Evolutionary conservation across 2,888 invertebrate species (phyloP).

Genomic region (Pegoplata infirma): DNA sequence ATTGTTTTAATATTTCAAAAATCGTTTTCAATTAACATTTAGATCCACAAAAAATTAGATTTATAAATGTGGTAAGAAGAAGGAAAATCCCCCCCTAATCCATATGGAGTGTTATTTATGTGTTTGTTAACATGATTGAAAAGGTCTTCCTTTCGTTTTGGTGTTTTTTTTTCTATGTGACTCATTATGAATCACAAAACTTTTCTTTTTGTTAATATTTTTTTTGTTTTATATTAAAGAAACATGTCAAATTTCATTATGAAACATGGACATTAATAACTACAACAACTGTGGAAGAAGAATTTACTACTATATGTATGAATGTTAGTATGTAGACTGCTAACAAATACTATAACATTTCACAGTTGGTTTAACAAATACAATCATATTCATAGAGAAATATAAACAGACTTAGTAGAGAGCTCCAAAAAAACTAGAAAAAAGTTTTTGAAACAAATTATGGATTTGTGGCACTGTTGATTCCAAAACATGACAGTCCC

Average conservation of each 20-base stretch:
- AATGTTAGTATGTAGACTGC: constrained; percentile 4
- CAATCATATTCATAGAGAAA: background rate
- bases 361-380: constrained; percentile 53
- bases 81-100: background rate
- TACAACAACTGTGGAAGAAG: constrained; percentile 43
- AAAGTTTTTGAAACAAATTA: constrained; percentile 49
- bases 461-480: constrained; percentile 61
- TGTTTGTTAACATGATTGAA: constrained; percentile 28
- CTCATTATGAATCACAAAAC: constrained; percentile 25
- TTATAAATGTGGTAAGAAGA: background rate
- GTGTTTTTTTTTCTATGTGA: constrained; percentile 1
- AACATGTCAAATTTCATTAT: constrained; percentile 62
- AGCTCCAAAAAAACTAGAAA: constrained; percentile 4
- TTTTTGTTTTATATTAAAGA: constrained; percentile 36
- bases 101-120: background rate
- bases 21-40: constrained; percentile 44
- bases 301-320: too few relatives aligned
- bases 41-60: background rate
- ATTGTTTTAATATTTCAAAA: constrained; percentile 1
- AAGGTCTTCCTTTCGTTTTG: constrained; percentile 18
- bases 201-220: constrained; percentile 9
- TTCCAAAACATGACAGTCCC: constrained; percentile 57
- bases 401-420: too few relatives aligned
- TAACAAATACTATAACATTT: constrained; percentile 27
- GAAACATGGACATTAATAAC: constrained; percentile 58